These are phyloP conservation scores for Ephydatia muelleri DNA, from an alignment of 37 sponge, comb jelly and placozoan genomes.

Conservation along the genomic window DNA sequence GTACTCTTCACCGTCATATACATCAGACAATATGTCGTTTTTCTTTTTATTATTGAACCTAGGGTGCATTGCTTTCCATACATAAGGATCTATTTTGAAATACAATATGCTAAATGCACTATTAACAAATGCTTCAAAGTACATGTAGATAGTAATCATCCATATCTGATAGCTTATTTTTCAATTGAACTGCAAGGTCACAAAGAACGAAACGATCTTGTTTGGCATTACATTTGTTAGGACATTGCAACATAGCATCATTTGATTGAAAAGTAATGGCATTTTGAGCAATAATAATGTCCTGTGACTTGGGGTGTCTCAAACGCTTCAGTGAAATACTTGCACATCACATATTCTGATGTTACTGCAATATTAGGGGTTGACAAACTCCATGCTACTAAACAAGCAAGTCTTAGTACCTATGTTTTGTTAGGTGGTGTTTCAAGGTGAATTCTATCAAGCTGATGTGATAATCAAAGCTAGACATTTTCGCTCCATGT, in stretches of 20 bases:
- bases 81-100: not conserved
- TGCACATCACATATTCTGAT: not conserved
- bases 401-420: not conserved
- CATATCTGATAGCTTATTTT: not conserved
- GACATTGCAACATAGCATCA: not conserved
- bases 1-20: not conserved
- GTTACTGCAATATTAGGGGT: not conserved
- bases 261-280: not conserved
- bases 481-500: not conserved
- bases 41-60: not conserved
- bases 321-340: not conserved
- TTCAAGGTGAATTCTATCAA: not conserved
- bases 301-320: not conserved
- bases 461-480: not conserved
- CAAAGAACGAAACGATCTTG: not conserved
- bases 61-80: not conserved
- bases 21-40: not conserved
- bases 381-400: not conserved
- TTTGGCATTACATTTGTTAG: not conserved
- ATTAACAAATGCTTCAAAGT: too few relatives aligned
- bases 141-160: not conserved
- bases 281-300: not conserved
- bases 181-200: not conserved
- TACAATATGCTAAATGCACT: not conserved
- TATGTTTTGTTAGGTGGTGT: not conserved